Conservation (phyloP, 2,113 vertebrate species). For the Megaleporinus macrocephalus region DNA sequence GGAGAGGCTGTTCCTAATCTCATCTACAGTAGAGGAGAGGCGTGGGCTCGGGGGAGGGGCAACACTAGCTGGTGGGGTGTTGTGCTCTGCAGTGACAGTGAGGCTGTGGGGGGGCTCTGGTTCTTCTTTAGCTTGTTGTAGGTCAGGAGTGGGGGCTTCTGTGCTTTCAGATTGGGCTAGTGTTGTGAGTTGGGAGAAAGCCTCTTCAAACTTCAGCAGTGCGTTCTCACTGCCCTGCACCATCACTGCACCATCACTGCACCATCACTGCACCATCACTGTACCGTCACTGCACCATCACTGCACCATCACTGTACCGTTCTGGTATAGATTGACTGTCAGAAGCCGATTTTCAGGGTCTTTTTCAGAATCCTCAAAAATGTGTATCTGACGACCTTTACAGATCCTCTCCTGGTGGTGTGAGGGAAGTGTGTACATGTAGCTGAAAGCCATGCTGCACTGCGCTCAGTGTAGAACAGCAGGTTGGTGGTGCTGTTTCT, state of each 20-base stretch:
- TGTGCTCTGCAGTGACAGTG: neutral
- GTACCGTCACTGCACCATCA: no score
- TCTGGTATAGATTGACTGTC: neutral
- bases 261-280: no score
- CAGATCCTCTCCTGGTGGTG: neutral
- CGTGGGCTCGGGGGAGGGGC: neutral
- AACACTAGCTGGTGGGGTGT: neutral
- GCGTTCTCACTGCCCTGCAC: no score
- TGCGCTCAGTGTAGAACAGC: no score
- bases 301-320: neutral
- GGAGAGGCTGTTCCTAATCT: neutral
- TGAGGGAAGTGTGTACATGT: neutral
- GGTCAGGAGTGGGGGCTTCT: neutral
- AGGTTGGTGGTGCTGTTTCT: no score
- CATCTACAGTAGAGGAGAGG: neutral
- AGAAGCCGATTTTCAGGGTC: neutral
- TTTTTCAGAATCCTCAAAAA: neutral
- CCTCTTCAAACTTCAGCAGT: no score
- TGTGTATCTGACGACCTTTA: neutral
- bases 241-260: no score
- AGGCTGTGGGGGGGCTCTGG: neutral
- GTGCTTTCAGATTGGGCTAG: no score
- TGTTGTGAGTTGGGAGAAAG: no score
- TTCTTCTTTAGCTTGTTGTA: neutral
- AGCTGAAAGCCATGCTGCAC: neutral